Evolutionary conservation across 2,797 vertebrate species (phyloP), one percentile per base, ranked within the genome.

Genomic region (Euthynnus affinis): DNA sequence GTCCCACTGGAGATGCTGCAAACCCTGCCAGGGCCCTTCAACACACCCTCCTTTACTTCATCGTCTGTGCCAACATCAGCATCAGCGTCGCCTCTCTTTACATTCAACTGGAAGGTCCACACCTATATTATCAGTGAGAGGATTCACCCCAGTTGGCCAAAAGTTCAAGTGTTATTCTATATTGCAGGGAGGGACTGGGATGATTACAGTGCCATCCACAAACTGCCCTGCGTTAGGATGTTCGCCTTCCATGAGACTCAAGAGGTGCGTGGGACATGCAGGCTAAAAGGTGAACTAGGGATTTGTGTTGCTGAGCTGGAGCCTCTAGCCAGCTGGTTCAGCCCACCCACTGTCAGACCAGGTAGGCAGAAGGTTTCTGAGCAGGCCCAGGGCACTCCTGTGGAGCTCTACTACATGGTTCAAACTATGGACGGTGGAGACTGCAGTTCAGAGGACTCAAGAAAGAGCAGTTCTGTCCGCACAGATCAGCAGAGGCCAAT

Each of bases 221-320:
- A 88, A 78, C 93, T 97, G 73, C 96, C 96, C 77, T 97, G 96
- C 29, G 83, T 97, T 72, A 79, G 92, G 55, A 95, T 96, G 94
- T 96, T 96, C 5, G 96, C 96, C 66, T 96, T 97, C 84, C 95
- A 96, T 4, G 96, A 97, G 92, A 97, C 96, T 13, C 95, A 96
- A 85, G 96, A 97, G 71, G 96, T 96, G 62, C 93, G 96, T 10
- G 96, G 96, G 8, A 92, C 92, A 2, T 97, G 96, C 79, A 90
- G 90, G 62, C 91, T 96, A 42, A 94, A 95, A 88, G 96, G 96
- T 1, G 95, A 96, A 73, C 92, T 96, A 17, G 96, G 96, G 14
- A 90, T 96, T 46, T 97, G 96, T 7, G 95, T 97, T 48, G 96
- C 96, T 0, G 96, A 96, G 80, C 90, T 97, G 75, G 95, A 96